A percentile compares a stretch with the other conserved stretches of the same genome.
phyloP scores from a whole-genome alignment of 2,888 invertebrate species.

The Nephrotoma guestfalica region DNA sequence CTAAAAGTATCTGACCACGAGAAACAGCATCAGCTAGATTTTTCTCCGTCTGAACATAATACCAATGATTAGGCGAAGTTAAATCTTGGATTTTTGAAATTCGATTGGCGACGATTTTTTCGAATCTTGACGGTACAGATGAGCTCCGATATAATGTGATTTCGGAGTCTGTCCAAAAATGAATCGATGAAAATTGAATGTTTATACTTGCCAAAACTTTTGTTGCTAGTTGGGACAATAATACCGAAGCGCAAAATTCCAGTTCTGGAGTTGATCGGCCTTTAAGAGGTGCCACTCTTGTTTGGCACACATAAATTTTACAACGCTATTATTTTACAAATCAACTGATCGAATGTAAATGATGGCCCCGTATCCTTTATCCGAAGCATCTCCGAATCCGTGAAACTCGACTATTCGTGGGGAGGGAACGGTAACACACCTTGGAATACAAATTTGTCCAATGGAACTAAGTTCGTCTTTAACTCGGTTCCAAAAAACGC shows the following conservation, averaged over 20 bases:
- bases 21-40: background rate
- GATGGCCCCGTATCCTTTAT: background rate
- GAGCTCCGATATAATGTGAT: too few species aligned
- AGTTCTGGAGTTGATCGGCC: background rate
- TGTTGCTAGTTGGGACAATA: background rate
- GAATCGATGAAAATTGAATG: too few species aligned
- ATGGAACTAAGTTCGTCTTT: background rate
- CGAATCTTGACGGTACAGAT: too few species aligned
- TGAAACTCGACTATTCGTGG: too few species aligned
- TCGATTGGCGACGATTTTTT: too few species aligned
- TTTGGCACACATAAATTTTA: background rate
- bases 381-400: background rate
- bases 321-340: too few species aligned
- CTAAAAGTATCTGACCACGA: background rate
- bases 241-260: background rate
- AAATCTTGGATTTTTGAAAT: too few species aligned
- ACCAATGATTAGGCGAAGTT: too few species aligned
- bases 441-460: too few species aligned
- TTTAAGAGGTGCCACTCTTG: background rate
- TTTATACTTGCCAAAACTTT: too few species aligned
- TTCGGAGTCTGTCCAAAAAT: too few species aligned
- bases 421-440: too few species aligned
- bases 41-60: background rate
- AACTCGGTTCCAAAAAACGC: background rate
- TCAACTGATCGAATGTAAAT: background rate